These are phyloP conservation scores for Bombus sylvicola DNA, from an alignment of 1,140 invertebrate genomes.

Conservation along the genomic window DNA sequence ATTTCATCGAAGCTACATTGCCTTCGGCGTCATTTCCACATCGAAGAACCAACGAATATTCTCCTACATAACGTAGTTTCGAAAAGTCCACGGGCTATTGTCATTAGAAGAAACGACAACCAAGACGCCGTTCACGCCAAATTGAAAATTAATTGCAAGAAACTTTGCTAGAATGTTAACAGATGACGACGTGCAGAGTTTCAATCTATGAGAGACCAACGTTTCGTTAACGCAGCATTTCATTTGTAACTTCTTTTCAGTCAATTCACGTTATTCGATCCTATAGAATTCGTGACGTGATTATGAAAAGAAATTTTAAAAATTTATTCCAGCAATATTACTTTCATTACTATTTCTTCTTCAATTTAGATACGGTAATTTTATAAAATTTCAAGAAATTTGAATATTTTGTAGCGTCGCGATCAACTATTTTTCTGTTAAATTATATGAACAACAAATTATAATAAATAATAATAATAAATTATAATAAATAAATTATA, in stretches of 20 bases:
- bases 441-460: too few relatives aligned
- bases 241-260: background rate
- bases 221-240: background rate
- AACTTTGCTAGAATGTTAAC: background rate
- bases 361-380: background rate
- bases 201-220: background rate
- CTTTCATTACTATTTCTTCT: too few relatives aligned
- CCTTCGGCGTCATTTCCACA: background rate
- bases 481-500: too few relatives aligned
- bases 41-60: background rate
- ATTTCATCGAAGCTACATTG: background rate
- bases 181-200: too few relatives aligned
- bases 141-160: slow-evolving; percentile 39
- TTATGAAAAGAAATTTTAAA: too few relatives aligned
- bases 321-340: too few relatives aligned
- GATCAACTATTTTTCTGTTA: background rate
- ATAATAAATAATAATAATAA: too few relatives aligned
- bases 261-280: background rate
- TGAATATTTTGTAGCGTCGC: background rate
- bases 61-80: background rate
- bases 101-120: background rate
- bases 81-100: background rate
- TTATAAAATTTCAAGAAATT: background rate
- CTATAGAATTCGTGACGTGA: too few relatives aligned
- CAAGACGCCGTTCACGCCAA: background rate